phyloP scores from a whole-genome alignment of 2,113 vertebrate genomes.

The Pterocles orientalis region DNA sequence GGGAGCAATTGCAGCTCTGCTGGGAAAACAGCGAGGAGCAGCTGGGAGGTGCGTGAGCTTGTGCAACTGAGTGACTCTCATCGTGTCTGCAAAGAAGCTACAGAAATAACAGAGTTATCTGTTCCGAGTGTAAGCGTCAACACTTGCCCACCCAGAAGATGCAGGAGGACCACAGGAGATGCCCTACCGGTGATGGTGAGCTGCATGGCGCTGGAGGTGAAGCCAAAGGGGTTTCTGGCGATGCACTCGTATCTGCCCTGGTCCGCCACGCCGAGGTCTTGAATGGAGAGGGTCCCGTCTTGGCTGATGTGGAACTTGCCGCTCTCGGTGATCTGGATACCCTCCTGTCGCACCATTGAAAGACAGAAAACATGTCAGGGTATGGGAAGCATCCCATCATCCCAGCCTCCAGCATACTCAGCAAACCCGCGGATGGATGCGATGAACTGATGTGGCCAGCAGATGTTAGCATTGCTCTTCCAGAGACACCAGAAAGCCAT shows the following conservation, averaged over 20 bases:
- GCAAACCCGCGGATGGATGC: not conserved
- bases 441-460: not conserved
- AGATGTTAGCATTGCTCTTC: conserved; percentile 65
- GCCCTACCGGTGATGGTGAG: conserved; percentile 67
- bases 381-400: not conserved
- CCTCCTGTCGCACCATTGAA: conserved; percentile 47
- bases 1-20: not conserved
- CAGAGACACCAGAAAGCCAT: not conserved
- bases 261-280: conserved; percentile 71
- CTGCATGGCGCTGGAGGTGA: conserved; percentile 70
- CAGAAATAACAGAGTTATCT: not conserved
- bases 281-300: conserved; percentile 68
- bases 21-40: not conserved
- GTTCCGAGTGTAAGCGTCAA: not conserved
- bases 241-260: conserved; percentile 75
- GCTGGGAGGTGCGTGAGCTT: not conserved
- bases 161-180: not conserved
- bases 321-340: conserved; percentile 75
- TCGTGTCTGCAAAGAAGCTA: not conserved
- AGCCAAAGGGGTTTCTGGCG: conserved; percentile 72
- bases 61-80: accelerated
- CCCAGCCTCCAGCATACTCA: not conserved
- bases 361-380: not conserved
- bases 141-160: not conserved
- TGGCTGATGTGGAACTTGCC: conserved; percentile 72